These are phyloP conservation scores for Upupa epops DNA, from an alignment of 2,113 vertebrate species.

Conservation along the genomic window DNA sequence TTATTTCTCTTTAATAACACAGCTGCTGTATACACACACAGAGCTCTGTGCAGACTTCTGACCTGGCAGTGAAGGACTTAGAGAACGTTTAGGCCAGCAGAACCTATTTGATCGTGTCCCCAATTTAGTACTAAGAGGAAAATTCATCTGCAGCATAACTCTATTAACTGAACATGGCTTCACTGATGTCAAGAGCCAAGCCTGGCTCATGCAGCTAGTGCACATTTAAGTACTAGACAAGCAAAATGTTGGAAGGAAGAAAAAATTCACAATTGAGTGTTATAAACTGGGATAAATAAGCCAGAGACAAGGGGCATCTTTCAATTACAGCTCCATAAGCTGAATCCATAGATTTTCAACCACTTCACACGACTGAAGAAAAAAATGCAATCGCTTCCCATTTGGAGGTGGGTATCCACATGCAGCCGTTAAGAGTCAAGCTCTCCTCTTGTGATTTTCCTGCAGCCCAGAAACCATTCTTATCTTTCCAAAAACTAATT, in stretches of 20 bases:
- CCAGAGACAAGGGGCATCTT: background rate
- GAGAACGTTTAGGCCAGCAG: background rate
- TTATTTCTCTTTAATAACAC: too few species aligned
- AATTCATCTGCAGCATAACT: background rate
- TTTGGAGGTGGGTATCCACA: background rate
- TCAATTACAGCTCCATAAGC: background rate
- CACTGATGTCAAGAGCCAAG: background rate
- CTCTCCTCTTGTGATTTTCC: background rate
- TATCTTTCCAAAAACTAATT: background rate
- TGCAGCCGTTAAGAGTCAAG: rapidly evolving
- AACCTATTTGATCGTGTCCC: background rate
- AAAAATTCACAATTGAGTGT: background rate
- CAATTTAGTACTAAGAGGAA: background rate
- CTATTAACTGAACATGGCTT: background rate
- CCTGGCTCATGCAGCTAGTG: background rate
- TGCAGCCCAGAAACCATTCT: background rate
- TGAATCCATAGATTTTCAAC: background rate
- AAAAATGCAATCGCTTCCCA: rapidly evolving
- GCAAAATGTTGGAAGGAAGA: background rate
- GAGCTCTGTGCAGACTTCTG: background rate
- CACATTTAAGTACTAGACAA: background rate
- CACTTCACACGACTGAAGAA: background rate
- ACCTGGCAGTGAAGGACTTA: background rate
- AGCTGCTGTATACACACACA: background rate
- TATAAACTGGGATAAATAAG: background rate